Evolutionary conservation across 2,888 invertebrate species (phyloP).

Genomic region (Stegana nigrithorax): DNA sequence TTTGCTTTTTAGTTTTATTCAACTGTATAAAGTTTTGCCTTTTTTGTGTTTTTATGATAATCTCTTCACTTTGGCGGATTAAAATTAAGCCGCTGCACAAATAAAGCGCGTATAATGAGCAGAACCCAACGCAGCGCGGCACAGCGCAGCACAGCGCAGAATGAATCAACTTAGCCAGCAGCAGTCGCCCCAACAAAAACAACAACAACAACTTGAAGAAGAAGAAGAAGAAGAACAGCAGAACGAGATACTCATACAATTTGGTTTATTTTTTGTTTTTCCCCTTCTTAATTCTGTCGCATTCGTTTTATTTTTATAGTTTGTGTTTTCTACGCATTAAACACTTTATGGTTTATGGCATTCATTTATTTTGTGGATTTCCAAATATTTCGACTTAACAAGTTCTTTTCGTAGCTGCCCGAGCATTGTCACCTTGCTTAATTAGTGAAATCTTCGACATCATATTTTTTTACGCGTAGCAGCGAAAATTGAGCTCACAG

Average conservation of each 20-base stretch:
- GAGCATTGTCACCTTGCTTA: constrained; percentile 54
- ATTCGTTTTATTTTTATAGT: not conserved
- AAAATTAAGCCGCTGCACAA: not conserved
- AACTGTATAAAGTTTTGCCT: no score
- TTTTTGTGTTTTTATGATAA: constrained; percentile 4
- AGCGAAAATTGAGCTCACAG: not conserved
- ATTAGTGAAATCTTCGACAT: constrained; percentile 55
- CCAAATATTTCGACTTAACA: constrained; percentile 32
- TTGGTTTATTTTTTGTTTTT: not conserved
- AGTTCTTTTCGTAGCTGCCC: constrained; percentile 41
- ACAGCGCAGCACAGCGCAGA: no score
- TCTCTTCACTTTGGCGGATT: constrained; percentile 5
- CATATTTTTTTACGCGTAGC: constrained; percentile 17
- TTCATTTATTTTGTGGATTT: not conserved
- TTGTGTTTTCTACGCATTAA: not conserved
- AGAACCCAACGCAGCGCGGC: no score
- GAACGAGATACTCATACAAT: not conserved
- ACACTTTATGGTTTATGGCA: not conserved
- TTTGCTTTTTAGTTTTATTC: not conserved
- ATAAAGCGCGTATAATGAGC: not conserved
- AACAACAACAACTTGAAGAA: no score
- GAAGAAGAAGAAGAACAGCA: not conserved
- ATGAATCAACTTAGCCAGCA: no score
- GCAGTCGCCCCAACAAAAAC: no score
- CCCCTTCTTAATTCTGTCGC: not conserved